These are phyloP conservation scores for Patiria pectinifera DNA, from an alignment of 53 echinoderm and acorn worm species.

Conservation along the genomic window DNA sequence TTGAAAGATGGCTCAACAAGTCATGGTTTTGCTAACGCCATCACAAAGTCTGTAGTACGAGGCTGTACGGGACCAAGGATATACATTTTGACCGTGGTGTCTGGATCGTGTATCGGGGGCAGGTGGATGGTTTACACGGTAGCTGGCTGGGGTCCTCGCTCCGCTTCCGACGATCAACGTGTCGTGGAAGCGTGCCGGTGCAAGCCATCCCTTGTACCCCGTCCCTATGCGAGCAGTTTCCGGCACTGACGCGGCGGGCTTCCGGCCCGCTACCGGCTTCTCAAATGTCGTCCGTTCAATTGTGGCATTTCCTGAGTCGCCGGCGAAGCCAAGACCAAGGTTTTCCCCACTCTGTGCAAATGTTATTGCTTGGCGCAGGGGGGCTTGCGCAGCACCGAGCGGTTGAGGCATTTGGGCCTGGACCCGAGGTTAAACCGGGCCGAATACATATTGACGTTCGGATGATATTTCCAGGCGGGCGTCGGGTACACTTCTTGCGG, in stretches of 20 bases:
- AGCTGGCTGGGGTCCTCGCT: conserved; percentile 59
- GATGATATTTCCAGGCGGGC: conserved; percentile 62
- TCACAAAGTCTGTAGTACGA: neutral
- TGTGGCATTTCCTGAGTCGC: conserved; percentile 56
- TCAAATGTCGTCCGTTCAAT: conserved; percentile 65
- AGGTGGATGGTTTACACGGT: conserved; percentile 65
- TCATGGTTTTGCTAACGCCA: conserved; percentile 28
- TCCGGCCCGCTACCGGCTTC: conserved; percentile 56
- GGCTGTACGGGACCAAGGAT: neutral
- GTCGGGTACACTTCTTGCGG: conserved; percentile 54
- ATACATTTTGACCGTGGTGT: conserved; percentile 41
- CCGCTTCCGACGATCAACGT: conserved; percentile 64
- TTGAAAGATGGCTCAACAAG: conserved; percentile 48
- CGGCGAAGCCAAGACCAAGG: neutral
- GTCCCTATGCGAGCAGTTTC: conserved; percentile 53
- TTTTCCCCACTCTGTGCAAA: conserved; percentile 53
- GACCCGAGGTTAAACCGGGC: conserved; percentile 36
- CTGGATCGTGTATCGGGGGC: conserved; percentile 62
- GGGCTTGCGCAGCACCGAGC: too few species aligned
- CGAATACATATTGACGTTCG: conserved; percentile 67
- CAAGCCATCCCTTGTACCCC: conserved; percentile 30
- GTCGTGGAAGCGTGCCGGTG: conserved; percentile 56
- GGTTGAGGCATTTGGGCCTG: too few species aligned
- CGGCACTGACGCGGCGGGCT: conserved; percentile 55
- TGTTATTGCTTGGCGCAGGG: conserved; percentile 54